Evolutionary conservation across 2,113 vertebrate genomes (phyloP).

Genomic region (Junco hyemalis): DNA sequence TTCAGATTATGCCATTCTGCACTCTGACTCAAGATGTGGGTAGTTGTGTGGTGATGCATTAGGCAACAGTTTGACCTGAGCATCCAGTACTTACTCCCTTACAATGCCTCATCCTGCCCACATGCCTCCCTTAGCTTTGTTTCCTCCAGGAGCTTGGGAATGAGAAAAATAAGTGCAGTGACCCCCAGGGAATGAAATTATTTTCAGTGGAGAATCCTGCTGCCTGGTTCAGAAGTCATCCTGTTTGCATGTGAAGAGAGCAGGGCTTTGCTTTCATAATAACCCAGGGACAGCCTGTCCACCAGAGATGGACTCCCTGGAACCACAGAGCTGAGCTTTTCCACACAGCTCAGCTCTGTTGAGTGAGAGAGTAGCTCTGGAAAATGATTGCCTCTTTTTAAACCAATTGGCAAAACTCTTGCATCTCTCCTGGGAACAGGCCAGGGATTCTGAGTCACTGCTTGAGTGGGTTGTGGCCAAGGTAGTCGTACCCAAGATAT

Average conservation of each 20-base stretch:
- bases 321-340: constrained; percentile 50
- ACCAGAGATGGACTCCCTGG: constrained; percentile 29
- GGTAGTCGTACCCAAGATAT: constrained; percentile 48
- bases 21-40: neutral
- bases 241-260: neutral
- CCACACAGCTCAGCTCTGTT: constrained; percentile 1
- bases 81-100: neutral
- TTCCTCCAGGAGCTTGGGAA: neutral
- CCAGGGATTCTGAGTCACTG: constrained; percentile 68
- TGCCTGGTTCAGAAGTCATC: neutral
- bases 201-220: neutral
- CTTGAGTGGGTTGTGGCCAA: constrained; percentile 44
- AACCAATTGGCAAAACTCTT: constrained; percentile 49
- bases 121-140: neutral
- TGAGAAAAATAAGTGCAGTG: neutral
- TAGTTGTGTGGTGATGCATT: neutral
- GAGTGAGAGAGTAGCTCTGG: neutral
- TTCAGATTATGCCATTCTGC: neutral
- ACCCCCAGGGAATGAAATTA: neutral
- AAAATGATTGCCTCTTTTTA: constrained; percentile 56
- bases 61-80: neutral
- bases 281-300: neutral
- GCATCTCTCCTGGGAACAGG: constrained; percentile 44
- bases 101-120: neutral
- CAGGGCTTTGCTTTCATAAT: constrained; percentile 1